A percentile compares a stretch with the other conserved stretches of the same genome.
Conservation (phyloP, 2,113 vertebrate genomes). For the Epinephelus fuscoguttatus region DNA sequence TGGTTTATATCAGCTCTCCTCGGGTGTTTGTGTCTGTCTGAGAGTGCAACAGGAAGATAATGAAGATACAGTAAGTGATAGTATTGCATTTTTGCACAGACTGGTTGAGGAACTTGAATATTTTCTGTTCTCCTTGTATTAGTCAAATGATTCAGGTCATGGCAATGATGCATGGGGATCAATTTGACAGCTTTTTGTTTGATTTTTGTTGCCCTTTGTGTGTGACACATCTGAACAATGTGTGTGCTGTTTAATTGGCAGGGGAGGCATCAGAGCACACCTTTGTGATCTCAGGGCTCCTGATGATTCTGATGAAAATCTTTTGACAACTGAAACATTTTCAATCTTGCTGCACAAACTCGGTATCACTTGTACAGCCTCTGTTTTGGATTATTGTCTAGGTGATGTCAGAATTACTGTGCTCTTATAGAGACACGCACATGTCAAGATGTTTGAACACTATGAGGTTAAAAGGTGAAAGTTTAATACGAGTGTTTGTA, state of each 20-base stretch:
- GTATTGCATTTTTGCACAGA: background rate
- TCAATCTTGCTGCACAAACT: background rate
- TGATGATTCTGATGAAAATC: constrained; percentile 24
- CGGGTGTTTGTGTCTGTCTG: constrained; percentile 17
- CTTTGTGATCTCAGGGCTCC: background rate
- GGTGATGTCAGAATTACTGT: constrained; percentile 5
- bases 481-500: background rate
- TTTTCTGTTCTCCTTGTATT: background rate
- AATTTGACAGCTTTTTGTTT: background rate
- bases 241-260: constrained; percentile 7
- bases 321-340: constrained; percentile 16
- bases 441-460: background rate
- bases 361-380: background rate
- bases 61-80: constrained; percentile 9
- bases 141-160: background rate
- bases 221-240: constrained; percentile 5
- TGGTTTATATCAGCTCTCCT: constrained; percentile 33
- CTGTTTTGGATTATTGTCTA: background rate
- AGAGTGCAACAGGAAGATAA: constrained; percentile 14
- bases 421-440: background rate
- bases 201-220: constrained; percentile 17
- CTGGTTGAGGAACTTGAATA: background rate
- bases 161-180: background rate
- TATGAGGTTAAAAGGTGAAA: background rate
- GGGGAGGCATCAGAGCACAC: background rate